A percentile compares a stretch with the other conserved stretches of the same genome.
Conservation (phyloP, 2,797 vertebrate genomes). For the Rhinoraja longicauda region DNA sequence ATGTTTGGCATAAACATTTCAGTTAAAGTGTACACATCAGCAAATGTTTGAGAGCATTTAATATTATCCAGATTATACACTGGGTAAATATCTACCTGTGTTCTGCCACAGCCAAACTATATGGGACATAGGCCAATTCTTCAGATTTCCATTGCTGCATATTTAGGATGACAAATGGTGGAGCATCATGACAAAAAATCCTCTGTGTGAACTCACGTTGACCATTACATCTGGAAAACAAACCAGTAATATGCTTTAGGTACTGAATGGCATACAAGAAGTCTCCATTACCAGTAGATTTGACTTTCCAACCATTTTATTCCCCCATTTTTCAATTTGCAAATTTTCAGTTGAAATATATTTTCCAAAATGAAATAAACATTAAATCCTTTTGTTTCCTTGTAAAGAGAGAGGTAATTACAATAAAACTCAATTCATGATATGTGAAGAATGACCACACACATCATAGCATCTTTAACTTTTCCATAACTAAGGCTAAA, state of each 20-base stretch:
- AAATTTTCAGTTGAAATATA: not conserved
- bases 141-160: conserved; percentile 87
- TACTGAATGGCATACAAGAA: not conserved
- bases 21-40: not conserved
- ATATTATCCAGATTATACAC: not conserved
- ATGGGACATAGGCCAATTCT: conserved; percentile 79
- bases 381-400: not conserved
- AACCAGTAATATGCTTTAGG: not conserved
- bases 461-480: not conserved
- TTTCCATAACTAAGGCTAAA: not conserved
- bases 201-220: conserved; percentile 74
- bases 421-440: not conserved
- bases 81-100: conserved; percentile 60
- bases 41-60: not conserved
- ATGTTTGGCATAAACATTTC: too few relatives aligned
- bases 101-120: conserved; percentile 73
- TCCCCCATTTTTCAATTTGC: not conserved
- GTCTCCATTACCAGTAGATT: not conserved
- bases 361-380: not conserved
- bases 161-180: conserved; percentile 81
- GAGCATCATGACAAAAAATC: conserved; percentile 74
- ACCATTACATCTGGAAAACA: conserved; percentile 62
- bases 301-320: not conserved
- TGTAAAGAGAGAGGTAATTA: not conserved
- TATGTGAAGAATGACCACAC: not conserved